A percentile compares a stretch with the other conserved stretches of the same genome.
phyloP scores from a whole-genome alignment of 2,113 vertebrate genomes.

The Protobothrops flavoviridis region DNA sequence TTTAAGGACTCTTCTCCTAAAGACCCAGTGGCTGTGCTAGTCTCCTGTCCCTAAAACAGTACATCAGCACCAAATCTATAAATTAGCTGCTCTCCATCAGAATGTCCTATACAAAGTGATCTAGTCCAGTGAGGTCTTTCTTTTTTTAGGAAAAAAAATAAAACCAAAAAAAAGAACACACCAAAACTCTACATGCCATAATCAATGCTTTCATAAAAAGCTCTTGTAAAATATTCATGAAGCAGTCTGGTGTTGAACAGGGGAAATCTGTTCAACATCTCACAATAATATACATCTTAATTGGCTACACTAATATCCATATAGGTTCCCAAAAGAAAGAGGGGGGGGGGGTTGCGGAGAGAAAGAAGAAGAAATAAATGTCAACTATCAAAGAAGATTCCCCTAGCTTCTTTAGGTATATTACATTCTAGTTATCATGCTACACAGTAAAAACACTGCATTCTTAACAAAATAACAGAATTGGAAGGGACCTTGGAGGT shows the following conservation, averaged over 20 bases:
- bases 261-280: slow-evolving; percentile 19
- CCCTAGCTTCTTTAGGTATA: neutral
- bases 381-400: neutral
- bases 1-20: neutral
- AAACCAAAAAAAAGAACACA: neutral
- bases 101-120: neutral
- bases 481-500: neutral
- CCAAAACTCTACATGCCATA: neutral
- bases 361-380: neutral
- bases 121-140: neutral
- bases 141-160: neutral
- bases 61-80: neutral
- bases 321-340: neutral
- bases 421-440: neutral
- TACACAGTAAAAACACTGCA: neutral
- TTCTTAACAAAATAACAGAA: neutral
- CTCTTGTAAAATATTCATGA: neutral
- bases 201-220: neutral
- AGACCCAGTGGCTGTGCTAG: neutral
- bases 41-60: neutral
- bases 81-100: neutral
- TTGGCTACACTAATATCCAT: slow-evolving; percentile 10
- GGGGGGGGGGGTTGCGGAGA: neutral
- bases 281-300: neutral
- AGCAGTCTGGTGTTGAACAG: neutral